Conservation (phyloP, 2,888 invertebrate genomes). For the Athalia rosae region DNA sequence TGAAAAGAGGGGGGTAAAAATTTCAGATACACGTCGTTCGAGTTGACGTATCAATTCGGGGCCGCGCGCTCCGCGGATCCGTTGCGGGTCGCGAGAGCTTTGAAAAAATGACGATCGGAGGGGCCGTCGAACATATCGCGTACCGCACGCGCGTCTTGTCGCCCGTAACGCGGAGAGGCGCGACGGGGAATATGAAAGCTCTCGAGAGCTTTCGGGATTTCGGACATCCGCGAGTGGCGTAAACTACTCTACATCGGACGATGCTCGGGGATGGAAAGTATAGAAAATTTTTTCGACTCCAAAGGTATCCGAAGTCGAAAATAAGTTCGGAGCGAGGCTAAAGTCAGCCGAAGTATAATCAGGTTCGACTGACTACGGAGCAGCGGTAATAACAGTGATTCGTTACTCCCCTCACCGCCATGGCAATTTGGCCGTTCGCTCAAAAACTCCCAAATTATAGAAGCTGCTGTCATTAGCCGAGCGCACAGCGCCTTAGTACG, state of each 20-base stretch:
- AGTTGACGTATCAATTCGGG: too few relatives aligned
- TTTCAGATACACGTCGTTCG: too few relatives aligned
- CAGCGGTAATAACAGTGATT: slow-evolving; percentile 73
- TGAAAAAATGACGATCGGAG: too few relatives aligned
- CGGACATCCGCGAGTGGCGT: too few relatives aligned
- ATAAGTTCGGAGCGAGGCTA: slow-evolving; percentile 59
- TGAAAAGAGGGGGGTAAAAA: too few relatives aligned
- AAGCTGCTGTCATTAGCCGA: slow-evolving; percentile 72
- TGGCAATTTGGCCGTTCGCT: slow-evolving; percentile 72
- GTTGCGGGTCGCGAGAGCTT: too few relatives aligned
- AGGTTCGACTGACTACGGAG: slow-evolving; percentile 68
- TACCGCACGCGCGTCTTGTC: too few relatives aligned
- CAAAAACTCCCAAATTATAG: slow-evolving; percentile 73
- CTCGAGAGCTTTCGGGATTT: too few relatives aligned
- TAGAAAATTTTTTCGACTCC: slow-evolving; percentile 57
- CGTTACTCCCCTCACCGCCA: slow-evolving; percentile 65
- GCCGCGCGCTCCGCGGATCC: too few relatives aligned
- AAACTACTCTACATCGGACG: slow-evolving; percentile 47
- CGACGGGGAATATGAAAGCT: too few relatives aligned
- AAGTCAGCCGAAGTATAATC: slow-evolving; percentile 69
- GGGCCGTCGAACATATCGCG: too few relatives aligned
- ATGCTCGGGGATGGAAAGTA: slow-evolving; percentile 63
- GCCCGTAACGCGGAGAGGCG: too few relatives aligned
- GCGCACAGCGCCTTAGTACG: slow-evolving; percentile 52
- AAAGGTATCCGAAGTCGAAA: slow-evolving; percentile 11